These are phyloP conservation scores for Orthosia incerta DNA, from an alignment of 2,888 invertebrate genomes.

Conservation along the genomic window DNA sequence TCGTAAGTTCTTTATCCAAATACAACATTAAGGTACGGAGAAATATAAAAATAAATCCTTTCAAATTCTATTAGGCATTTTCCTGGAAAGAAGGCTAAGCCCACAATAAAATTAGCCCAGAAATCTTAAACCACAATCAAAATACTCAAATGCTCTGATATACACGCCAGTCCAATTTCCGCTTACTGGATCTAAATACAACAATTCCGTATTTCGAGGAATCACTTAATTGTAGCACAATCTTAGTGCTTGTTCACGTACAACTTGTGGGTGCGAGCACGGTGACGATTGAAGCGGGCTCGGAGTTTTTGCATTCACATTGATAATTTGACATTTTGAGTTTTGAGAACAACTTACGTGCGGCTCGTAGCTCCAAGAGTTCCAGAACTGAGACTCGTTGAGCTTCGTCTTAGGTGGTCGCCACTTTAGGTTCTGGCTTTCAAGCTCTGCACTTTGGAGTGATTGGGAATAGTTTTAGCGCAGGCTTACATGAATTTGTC, in stretches of 20 bases:
- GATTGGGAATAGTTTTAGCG: background rate
- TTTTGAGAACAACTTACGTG: background rate
- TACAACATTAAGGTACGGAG: background rate
- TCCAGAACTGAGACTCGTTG: background rate
- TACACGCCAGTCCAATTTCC: slow-evolving; percentile 46
- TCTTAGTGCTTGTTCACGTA: slow-evolving; percentile 53
- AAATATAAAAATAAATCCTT: background rate
- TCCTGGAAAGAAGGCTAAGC: background rate
- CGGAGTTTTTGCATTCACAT: background rate
- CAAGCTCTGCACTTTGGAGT: background rate
- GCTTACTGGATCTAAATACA: slow-evolving; percentile 55
- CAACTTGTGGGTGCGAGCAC: background rate
- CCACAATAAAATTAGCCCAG: background rate
- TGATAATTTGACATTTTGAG: background rate
- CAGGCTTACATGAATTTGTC: too few species aligned
- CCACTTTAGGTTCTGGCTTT: background rate
- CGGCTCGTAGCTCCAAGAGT: background rate
- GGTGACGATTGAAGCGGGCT: background rate
- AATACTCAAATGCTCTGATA: slow-evolving; percentile 25
- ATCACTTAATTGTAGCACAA: slow-evolving; percentile 53
- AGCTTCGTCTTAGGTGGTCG: background rate
- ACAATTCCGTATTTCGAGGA: slow-evolving; percentile 49
- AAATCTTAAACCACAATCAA: slow-evolving; percentile 6
- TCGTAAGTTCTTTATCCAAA: background rate
- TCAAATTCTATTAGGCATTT: background rate